Conservation (phyloP, 2,888 invertebrate species). For the Agelastica alni region DNA sequence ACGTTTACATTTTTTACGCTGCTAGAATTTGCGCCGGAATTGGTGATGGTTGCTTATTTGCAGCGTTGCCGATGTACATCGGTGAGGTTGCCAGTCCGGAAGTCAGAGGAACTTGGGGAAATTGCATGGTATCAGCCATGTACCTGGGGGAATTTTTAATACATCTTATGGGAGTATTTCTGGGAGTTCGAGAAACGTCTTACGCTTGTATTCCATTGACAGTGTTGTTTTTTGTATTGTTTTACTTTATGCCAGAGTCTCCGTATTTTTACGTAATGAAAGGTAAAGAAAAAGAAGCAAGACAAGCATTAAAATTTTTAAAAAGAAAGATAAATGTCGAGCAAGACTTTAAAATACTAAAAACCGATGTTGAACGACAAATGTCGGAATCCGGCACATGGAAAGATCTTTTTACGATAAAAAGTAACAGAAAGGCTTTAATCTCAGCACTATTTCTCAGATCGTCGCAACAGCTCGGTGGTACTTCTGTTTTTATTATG, state of each 20-base stretch:
- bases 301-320: constrained; percentile 38
- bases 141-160: constrained; percentile 45
- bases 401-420: constrained; percentile 44
- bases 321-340: constrained; percentile 40
- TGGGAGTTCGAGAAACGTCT: constrained; percentile 60
- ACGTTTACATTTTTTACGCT: constrained; percentile 45
- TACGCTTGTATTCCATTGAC: constrained; percentile 63
- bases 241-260: constrained; percentile 66
- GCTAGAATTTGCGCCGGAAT: constrained; percentile 43
- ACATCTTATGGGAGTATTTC: constrained; percentile 60
- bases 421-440: constrained; percentile 45
- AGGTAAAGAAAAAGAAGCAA: constrained; percentile 38
- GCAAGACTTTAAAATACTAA: constrained; percentile 39
- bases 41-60: constrained; percentile 42
- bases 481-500: constrained; percentile 42
- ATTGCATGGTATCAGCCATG: constrained; percentile 37
- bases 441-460: constrained; percentile 43
- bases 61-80: constrained; percentile 44
- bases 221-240: constrained; percentile 61
- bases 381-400: constrained; percentile 48
- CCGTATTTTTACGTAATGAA: constrained; percentile 46
- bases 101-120: constrained; percentile 48
- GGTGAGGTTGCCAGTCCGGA: constrained; percentile 46
- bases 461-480: constrained; percentile 45
- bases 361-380: constrained; percentile 44